Conservation (phyloP, 2,797 vertebrate species). For the Bovichtus diacanthus region DNA sequence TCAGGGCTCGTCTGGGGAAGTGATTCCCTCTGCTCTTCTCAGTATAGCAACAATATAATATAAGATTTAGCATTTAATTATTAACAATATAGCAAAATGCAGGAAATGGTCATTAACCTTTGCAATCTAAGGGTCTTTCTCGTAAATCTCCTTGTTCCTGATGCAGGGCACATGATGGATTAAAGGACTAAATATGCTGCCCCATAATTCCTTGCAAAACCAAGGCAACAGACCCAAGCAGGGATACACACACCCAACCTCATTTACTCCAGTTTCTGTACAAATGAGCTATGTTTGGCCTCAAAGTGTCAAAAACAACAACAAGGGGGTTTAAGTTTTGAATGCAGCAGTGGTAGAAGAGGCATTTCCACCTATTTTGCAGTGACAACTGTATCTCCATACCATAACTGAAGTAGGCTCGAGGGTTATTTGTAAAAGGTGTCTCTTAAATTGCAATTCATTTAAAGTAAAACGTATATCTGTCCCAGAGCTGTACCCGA, state of each 20-base stretch:
- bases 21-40: not conserved
- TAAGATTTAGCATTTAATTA: too few relatives aligned
- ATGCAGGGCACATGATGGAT: constrained; percentile 17
- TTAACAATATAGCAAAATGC: not conserved
- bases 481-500: too few relatives aligned
- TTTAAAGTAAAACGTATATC: too few relatives aligned
- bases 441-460: not conserved
- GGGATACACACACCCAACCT: not conserved
- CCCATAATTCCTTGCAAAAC: not conserved
- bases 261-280: too few relatives aligned
- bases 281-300: not conserved
- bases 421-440: too few relatives aligned
- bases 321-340: not conserved
- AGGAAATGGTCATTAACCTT: not conserved
- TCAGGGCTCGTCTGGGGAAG: not conserved
- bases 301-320: not conserved
- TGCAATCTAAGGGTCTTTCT: not conserved
- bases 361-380: too few relatives aligned
- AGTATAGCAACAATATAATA: too few relatives aligned
- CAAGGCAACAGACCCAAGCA: not conserved
- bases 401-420: too few relatives aligned
- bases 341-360: not conserved
- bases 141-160: constrained; percentile 14
- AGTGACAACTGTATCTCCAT: too few relatives aligned
- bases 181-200: not conserved